Base-by-base conservation (phyloP, 1,140 invertebrate species). In the Triops longicaudatus region DNA sequence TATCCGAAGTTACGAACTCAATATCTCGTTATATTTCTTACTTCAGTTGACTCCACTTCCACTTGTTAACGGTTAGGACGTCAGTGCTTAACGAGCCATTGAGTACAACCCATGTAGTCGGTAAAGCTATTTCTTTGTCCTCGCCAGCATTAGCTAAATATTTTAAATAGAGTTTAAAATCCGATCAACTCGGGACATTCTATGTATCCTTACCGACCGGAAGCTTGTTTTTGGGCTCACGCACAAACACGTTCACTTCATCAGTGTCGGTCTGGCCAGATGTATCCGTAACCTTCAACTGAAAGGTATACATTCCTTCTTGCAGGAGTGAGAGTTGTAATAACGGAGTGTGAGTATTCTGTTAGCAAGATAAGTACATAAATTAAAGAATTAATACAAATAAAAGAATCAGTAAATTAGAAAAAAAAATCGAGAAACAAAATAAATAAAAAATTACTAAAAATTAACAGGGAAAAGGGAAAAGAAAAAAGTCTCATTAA, bases 261-360 rank as follows among this genome's bases (percentile, higher is more conserved):
- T 94, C 92, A 0, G 90, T 91, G 41, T 92, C 94, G 7, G 88
- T 91, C 85, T 97, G 95, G 2, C 92, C 92, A 1, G 92, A 91
- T 78, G 90, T 91, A 81, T 98, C 96, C 7, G 92, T 96, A 2
- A 98, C 95, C 86, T 94, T 95, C 5, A 98, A 85, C 10, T 93
- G 91, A 86, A 97, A 98, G 9, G 93, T 96, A 82, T 98, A 98
- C 85, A 96, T 92, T 75, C 96, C 96, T 82, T 95, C 92, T 82
- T 96, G 93, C 76, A 98, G 86, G 84, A 97, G 93, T 2, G 93
- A 95, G 5, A 98, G 84, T 81, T 92, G 89, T 63, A 94, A 86
- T 82, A 92, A 94, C 1, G 95, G 93, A 0, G 94, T 96, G 80
- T 93, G 88, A 0, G 95, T 96, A 79, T 96, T 93, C 87, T 88